phyloP scores from a whole-genome alignment of 2,888 invertebrate genomes.

The Netelia melanura region DNA sequence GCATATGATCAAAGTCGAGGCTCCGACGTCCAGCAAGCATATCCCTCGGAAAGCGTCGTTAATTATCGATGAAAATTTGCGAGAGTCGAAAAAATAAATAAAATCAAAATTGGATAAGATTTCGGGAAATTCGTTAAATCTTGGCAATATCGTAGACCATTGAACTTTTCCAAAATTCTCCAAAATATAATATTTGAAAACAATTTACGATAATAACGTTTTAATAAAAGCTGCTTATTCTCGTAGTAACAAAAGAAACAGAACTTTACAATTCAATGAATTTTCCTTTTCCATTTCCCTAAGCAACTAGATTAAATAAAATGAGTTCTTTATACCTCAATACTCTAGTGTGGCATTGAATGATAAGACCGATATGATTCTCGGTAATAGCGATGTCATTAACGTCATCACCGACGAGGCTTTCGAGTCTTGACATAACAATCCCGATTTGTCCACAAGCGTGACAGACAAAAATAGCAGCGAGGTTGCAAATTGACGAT shows the following conservation, averaged over 20 bases:
- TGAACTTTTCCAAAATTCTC: too few species aligned
- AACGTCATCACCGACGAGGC: constrained; percentile 50
- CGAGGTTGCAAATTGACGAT: constrained; percentile 66
- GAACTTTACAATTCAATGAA: too few species aligned
- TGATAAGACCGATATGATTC: constrained; percentile 18
- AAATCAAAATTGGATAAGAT: background rate
- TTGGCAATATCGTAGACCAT: background rate
- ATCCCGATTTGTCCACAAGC: constrained; percentile 72
- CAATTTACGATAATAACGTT: too few species aligned
- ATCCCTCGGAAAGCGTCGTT: constrained; percentile 60
- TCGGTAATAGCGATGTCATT: background rate
- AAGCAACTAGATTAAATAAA: background rate
- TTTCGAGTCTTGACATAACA: constrained; percentile 58
- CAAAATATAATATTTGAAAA: too few species aligned
- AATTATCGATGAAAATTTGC: constrained; percentile 73
- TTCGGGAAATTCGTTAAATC: background rate
- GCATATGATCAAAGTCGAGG: constrained; percentile 63
- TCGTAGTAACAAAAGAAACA: too few species aligned
- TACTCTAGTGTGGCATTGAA: constrained; percentile 28
- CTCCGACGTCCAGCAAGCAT: constrained; percentile 64
- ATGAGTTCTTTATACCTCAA: constrained; percentile 14
- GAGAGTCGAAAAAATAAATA: background rate
- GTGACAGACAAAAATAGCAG: constrained; percentile 72
- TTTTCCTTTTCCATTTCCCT: background rate
- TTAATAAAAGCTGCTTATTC: too few species aligned